These are phyloP conservation scores for Drosophila takahashii DNA, from an alignment of 1,140 invertebrate genomes.

Conservation along the genomic window DNA sequence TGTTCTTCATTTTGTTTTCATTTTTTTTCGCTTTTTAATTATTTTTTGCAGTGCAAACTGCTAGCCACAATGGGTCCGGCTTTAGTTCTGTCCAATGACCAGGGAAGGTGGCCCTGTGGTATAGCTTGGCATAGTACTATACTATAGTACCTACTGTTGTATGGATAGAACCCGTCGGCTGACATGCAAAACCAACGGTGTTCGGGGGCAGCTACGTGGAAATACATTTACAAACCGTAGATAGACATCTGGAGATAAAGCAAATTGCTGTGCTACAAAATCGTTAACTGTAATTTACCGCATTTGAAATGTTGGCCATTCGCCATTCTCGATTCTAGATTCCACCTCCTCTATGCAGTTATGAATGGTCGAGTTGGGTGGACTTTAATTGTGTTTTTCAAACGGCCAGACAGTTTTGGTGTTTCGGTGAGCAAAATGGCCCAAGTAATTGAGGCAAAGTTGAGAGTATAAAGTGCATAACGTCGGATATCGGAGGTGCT, in stretches of 20 bases:
- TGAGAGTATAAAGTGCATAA: too few species aligned
- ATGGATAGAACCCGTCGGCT: conserved; percentile 33
- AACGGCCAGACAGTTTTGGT: conserved; percentile 10
- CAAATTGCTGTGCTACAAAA: conserved; percentile 83
- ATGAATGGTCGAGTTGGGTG: conserved; percentile 46
- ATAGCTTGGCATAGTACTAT: not conserved
- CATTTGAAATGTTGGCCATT: conserved; percentile 68
- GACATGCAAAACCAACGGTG: conserved; percentile 77
- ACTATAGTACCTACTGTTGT: not conserved
- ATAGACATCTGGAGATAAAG: conserved; percentile 80
- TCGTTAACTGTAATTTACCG: conserved; percentile 83
- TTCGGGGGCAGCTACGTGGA: conserved; percentile 60
- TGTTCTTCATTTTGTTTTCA: not conserved
- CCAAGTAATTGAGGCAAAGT: conserved; percentile 24
- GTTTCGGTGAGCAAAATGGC: conserved; percentile 21
- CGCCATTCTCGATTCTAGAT: conserved; percentile 6
- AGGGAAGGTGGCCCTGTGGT: conserved; percentile 10
- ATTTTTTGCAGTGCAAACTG: conserved; percentile 17
- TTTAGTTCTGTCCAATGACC: conserved; percentile 69
- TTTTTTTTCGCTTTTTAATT: not conserved
- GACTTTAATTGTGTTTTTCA: conserved; percentile 61
- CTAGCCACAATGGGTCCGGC: conserved; percentile 53
- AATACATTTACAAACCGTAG: conserved; percentile 77
- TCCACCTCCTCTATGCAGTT: conserved; percentile 29
- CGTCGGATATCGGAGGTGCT: conserved; percentile 20